Percentiles rank a stretch among this genome's conserved stretches.
phyloP scores from a whole-genome alignment of 2,113 vertebrate genomes.

The Pyxicephalus adspersus region DNA sequence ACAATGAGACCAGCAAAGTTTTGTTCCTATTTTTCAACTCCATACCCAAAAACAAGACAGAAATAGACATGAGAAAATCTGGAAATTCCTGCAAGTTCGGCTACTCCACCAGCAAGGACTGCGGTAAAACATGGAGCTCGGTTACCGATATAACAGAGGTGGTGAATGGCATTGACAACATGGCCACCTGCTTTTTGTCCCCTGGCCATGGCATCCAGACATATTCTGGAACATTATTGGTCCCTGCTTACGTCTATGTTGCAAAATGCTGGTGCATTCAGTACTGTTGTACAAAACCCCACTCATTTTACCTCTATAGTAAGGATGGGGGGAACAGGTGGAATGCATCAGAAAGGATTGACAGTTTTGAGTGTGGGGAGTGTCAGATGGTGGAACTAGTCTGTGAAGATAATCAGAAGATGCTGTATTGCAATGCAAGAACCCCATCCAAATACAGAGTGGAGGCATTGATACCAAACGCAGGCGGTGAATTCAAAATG shows the following conservation, averaged over 20 bases:
- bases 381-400: conserved; percentile 86
- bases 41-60: conserved; percentile 74
- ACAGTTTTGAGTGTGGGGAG: conserved; percentile 69
- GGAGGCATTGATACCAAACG: conserved; percentile 77
- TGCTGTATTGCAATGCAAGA: conserved; percentile 88
- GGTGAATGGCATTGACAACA: conserved; percentile 68
- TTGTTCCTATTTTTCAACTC: conserved; percentile 93
- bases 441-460: conserved; percentile 68
- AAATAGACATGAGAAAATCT: conserved; percentile 74
- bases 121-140: conserved; percentile 76
- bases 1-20: conserved; percentile 69
- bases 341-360: conserved; percentile 71
- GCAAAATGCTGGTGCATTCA: conserved; percentile 62
- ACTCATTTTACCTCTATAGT: conserved; percentile 84
- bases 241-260: conserved; percentile 86
- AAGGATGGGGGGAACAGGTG: conserved; percentile 81
- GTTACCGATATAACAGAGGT: conserved; percentile 82
- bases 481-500: conserved; percentile 72
- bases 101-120: conserved; percentile 76
- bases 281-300: conserved; percentile 66
- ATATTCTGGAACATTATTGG: conserved; percentile 78
- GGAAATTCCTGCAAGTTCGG: conserved; percentile 86
- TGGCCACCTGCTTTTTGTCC: conserved; percentile 87
- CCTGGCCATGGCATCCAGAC: conserved; percentile 90
- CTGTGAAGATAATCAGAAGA: conserved; percentile 60